Evolutionary conservation across 2,888 invertebrate genomes (phyloP).

Genomic region (Athalia rosae): DNA sequence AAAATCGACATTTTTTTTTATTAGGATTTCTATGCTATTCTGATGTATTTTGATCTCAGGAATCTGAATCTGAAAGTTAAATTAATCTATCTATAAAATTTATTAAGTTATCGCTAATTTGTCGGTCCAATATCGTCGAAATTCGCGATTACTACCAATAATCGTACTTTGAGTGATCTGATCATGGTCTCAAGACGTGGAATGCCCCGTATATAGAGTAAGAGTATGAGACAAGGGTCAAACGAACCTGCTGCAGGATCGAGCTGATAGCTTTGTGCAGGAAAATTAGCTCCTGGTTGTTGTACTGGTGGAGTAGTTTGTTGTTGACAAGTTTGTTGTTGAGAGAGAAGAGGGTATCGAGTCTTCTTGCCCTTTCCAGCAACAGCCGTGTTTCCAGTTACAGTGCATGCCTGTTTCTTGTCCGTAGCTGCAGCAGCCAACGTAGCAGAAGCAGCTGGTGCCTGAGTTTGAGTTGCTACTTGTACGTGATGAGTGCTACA

Average conservation of each 20-base stretch:
- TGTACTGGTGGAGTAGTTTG: slow-evolving; percentile 48
- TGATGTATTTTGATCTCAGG: no score
- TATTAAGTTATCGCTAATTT: no score
- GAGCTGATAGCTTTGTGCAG: slow-evolving; percentile 74
- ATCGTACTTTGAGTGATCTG: no score
- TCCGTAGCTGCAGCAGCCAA: slow-evolving; percentile 62
- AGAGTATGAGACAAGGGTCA: neutral
- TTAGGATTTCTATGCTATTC: no score
- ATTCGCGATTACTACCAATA: no score
- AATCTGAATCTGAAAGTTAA: no score
- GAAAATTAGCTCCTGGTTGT: slow-evolving; percentile 64
- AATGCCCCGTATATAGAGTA: no score
- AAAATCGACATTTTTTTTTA: no score
- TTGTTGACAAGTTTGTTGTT: slow-evolving; percentile 63
- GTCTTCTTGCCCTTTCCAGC: slow-evolving; percentile 71
- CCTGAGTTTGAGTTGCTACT: slow-evolving; percentile 80
- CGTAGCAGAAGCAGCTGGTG: slow-evolving; percentile 66
- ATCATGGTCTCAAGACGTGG: no score
- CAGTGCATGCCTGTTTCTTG: slow-evolving; percentile 68
- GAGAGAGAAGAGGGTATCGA: slow-evolving; percentile 68
- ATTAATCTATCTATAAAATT: no score
- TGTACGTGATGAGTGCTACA: slow-evolving; percentile 76
- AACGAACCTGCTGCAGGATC: slow-evolving; percentile 75
- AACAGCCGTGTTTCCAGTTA: slow-evolving; percentile 56
- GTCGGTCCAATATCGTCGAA: no score